Evolutionary conservation across 2,113 vertebrate species (phyloP).

Genomic region (Ariopsis seemanni): DNA sequence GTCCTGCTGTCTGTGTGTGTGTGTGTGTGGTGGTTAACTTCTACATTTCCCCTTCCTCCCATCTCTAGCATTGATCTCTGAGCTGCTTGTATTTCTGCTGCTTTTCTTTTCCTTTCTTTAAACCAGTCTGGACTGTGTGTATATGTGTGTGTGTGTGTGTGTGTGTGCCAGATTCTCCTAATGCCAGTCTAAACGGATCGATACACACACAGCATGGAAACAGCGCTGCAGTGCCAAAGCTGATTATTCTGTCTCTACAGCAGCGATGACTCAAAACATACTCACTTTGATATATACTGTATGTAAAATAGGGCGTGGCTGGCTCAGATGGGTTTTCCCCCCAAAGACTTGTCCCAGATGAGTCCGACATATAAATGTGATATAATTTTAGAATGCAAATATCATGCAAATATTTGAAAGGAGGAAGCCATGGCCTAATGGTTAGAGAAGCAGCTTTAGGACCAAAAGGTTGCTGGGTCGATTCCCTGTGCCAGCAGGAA

Average conservation of each 20-base stretch:
- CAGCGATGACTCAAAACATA: conserved; percentile 7
- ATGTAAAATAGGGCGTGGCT: not conserved
- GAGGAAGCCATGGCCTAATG: no score
- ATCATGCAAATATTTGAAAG: not conserved
- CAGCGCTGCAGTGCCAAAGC: conserved; percentile 21
- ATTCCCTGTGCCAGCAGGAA: no score
- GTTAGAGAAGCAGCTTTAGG: no score
- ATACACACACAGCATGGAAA: conserved; percentile 32
- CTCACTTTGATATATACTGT: not conserved
- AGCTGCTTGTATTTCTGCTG: conserved; percentile 32
- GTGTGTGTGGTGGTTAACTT: not conserved
- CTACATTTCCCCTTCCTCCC: conserved; percentile 3
- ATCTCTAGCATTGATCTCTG: conserved; percentile 32
- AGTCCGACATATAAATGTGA: not conserved
- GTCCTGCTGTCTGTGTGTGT: not conserved
- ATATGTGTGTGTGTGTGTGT: conserved; percentile 8
- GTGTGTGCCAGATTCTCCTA: conserved; percentile 38
- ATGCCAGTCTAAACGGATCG: conserved; percentile 53
- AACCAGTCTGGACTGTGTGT: conserved; percentile 14
- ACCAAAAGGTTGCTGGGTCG: no score
- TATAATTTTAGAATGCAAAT: not conserved
- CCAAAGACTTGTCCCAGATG: not conserved
- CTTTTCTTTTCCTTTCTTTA: conserved; percentile 34
- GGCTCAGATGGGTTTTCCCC: not conserved
- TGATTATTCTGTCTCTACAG: conserved; percentile 32